Base-by-base conservation (phyloP, 2,113 vertebrate genomes). In the Chionomys nivalis region DNA sequence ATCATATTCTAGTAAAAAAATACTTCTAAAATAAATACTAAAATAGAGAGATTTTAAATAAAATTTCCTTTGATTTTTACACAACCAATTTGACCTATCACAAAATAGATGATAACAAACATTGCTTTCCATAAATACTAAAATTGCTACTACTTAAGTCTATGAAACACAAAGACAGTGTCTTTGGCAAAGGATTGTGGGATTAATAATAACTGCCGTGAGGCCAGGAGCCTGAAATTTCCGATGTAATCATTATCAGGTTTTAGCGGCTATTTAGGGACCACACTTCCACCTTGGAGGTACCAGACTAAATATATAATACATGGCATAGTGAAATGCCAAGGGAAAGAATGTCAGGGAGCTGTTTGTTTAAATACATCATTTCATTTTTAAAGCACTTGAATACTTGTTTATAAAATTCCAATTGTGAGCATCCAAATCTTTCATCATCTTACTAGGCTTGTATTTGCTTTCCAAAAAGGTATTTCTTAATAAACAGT, bases 51-150 rank as follows among this genome's bases (percentile, higher is more conserved):
- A 97, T 96, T 97, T 93, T 97, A 91, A 96, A 63, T 68, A 11
- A 21, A 95, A 98, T 96, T 98, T 97, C 73, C 97, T 97, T 97
- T 98, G 82, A 98, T 98, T 98, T 98, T 98, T 86, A 97, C 77
- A 96, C 93, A 96, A 97, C 55, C 91, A 91, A 49, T 97, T 96
- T 97, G 87, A 52, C 90, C 96, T 91, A 87, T 97, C 91, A 96
- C 94, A 97, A 94, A 96, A 77, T 81, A 79, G 78, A 98, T 19
- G 78, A 98, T 19, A 91, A 77, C n/a, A 65, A 94, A 10, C 96
- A 93, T 96, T 97, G 73, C 23, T 94, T 78, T 79, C 95, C 93
- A 95, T 95, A 95, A 95, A 97, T 96, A 97, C 95, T 96, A 44
- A 97, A 97, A 42, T 65, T 63, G 58, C 14, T 63, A 95, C 65